Conservation (phyloP, 2,797 vertebrate species). For the Acanthopagrus latus region DNA sequence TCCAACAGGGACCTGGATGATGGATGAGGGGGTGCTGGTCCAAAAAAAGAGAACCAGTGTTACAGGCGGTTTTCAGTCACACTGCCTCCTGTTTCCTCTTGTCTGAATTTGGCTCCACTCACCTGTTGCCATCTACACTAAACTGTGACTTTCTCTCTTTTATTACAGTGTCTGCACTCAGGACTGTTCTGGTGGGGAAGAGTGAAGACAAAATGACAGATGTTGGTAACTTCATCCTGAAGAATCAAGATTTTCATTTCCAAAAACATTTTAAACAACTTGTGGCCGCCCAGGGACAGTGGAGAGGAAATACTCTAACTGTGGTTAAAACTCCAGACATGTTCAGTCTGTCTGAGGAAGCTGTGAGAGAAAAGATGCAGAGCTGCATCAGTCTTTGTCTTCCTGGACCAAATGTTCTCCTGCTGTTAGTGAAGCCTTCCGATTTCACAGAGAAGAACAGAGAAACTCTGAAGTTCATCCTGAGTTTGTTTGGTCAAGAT, state of each 20-base stretch:
- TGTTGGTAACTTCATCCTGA: slow-evolving; percentile 12
- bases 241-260: background rate
- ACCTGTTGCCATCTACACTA: too few relatives aligned
- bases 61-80: too few relatives aligned
- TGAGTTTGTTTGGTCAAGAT: slow-evolving; percentile 41
- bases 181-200: slow-evolving; percentile 57
- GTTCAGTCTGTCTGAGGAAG: background rate
- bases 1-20: too few relatives aligned
- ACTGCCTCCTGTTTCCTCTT: too few relatives aligned
- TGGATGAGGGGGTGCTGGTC: too few relatives aligned
- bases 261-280: background rate
- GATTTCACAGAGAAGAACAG: slow-evolving; percentile 30
- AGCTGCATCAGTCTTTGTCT: background rate
- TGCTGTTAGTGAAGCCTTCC: slow-evolving; percentile 51
- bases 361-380: background rate
- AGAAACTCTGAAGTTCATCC: slow-evolving; percentile 33
- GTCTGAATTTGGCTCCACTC: too few relatives aligned
- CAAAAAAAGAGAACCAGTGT: too few relatives aligned
- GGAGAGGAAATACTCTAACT: slow-evolving; percentile 15
- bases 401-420: slow-evolving; percentile 55
- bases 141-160: background rate
- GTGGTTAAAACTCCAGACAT: slow-evolving; percentile 37
- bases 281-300: background rate
- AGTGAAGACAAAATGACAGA: slow-evolving; percentile 11
- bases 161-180: background rate